Evolutionary conservation across 2,797 vertebrate species (phyloP).

Genomic region (Gadopsis marmoratus): DNA sequence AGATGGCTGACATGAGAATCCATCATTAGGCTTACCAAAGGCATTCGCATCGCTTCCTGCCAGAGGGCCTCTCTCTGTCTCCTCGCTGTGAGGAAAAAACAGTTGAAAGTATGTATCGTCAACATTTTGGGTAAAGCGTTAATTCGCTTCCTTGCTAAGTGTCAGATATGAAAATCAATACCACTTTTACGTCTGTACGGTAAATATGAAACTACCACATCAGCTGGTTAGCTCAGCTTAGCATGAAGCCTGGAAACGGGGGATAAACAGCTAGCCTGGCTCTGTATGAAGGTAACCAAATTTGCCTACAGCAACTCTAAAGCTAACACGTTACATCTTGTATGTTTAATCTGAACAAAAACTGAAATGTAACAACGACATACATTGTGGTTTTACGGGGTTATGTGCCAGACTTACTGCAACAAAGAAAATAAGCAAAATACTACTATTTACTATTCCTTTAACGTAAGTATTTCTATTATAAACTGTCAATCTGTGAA

Average conservation of each 20-base stretch:
- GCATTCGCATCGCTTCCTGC: slow-evolving; percentile 86
- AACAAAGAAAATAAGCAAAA: background rate
- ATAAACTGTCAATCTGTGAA: background rate
- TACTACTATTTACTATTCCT: background rate
- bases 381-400: background rate
- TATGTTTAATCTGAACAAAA: background rate
- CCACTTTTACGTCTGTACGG: background rate
- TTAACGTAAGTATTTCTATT: background rate
- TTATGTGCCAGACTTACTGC: background rate
- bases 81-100: slow-evolving; percentile 82
- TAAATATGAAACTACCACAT: background rate
- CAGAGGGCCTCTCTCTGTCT: slow-evolving; percentile 86
- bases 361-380: background rate
- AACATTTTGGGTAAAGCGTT: background rate
- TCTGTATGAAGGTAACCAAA: background rate
- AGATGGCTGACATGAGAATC: slow-evolving; percentile 23
- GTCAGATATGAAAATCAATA: background rate
- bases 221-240: background rate
- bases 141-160: background rate
- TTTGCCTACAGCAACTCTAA: background rate
- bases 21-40: slow-evolving; percentile 87
- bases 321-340: background rate
- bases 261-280: background rate
- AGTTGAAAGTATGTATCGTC: slow-evolving; percentile 7
- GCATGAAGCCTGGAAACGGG: background rate